Base-by-base conservation (phyloP, 1,140 invertebrate species). In the Temnothorax curvispinosus region DNA sequence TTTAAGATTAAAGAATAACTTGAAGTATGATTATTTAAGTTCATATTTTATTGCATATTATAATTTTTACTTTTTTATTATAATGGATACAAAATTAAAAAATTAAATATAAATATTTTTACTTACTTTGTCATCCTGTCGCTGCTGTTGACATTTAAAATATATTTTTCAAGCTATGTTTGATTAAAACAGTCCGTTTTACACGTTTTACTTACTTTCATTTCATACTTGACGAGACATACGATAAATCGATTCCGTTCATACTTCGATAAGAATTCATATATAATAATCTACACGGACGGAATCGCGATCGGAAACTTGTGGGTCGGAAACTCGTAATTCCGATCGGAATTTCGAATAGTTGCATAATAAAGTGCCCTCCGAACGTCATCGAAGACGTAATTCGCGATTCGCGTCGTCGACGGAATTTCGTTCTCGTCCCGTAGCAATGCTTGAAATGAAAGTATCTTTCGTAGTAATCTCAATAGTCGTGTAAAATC, bases 401-500 rank as follows among this genome's bases (percentile, higher is more conserved):
- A 50, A 62, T 77, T 13, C n/a, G 71, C 52, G 44, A 77, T 38
- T 85, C 41, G 54, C 75, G 32, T 35, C 64, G 72, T 67, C 27
- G 47, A 32, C 8, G 50, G 8, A 35, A 82, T 76, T 44, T 71
- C 67, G 54, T 13, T 56, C 50, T n/a, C 54, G 67, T 88, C 52
- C 41, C 32, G 65, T 91, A 91, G 80, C 89, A 88, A 91, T 91
- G 88, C 82, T 91, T 75, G 85, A 62, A 91, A 89, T 89, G 90
- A 91, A 91, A 91, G 89, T 91, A 91, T 91, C 89, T 91, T 91
- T 86, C 89, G 84, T 88, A 89, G 72, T 86, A 76, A 69, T 87
- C 52, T 89, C 85, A 77, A 32, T 82, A 90, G 90, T 86, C 81
- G 44, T 87, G 78, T 88, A 91, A 84, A 67, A 82, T 69, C 88